Evolutionary conservation across 92 coral and sea anemone species (phyloP), one percentile per base, ranked within the genome.

Genomic region (Phenganax stokvisi): DNA sequence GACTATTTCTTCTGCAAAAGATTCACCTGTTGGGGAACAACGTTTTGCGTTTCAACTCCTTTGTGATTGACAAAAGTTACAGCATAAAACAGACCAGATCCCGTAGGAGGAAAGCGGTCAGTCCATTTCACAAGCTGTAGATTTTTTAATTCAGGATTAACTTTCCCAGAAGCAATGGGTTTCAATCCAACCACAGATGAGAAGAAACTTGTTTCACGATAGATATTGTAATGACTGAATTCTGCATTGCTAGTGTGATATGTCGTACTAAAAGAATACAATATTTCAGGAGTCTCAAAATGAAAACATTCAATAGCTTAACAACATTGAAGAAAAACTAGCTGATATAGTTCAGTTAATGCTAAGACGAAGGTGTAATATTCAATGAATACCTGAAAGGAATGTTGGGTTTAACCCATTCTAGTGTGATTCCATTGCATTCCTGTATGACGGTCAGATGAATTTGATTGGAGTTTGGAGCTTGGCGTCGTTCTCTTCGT

Each of bases 191-290:
- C 68, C 74, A 94, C 91, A 84, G 88, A 80, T 57, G 84, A 15
- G 77, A 94, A 94, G 71, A 75, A 80, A 10, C 71, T 29, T 3
- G 77, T 79, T 77, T 90, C 87, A 72, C 97, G 94, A 78, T 94
- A 94, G 83, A 94, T 89, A 80, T 94, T 94, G 78, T 84, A 94
- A 74, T 94, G 84, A 54, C 83, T 92, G 92, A 94, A 94, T 81
- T 94, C 91, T 12, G 89, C 80, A 86, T 89, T 89, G 44, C 53
- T 51, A 71, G 85, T 80, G 54, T 54, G 82, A 57, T 28, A 76
- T 44, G 58, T 67, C 71, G 80, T 63, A 75, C 74, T 86, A 65
- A 7, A 77, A 61, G 25, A 54, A 4, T 44, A 51, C 47, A 37
- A 5, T 37, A 37, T 37, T 37, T 37, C 47, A 37, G 47, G 47